A percentile compares a stretch with the other conserved stretches of the same genome.
Conservation (phyloP, 2,888 invertebrate species). For the Lydus trimaculatus region DNA sequence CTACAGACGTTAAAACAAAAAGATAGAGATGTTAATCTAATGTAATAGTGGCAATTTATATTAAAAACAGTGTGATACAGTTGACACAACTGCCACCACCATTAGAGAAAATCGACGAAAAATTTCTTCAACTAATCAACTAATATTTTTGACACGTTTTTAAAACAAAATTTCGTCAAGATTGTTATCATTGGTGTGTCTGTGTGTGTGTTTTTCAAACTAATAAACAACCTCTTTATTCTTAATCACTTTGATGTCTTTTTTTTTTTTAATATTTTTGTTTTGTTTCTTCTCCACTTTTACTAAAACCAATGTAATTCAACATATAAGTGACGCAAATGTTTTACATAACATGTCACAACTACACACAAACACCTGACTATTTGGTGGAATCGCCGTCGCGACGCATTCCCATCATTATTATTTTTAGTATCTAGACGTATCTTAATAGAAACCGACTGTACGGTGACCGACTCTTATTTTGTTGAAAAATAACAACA, state of each 20-base stretch:
- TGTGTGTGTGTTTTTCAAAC: too few species aligned
- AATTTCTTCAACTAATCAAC: constrained; percentile 2
- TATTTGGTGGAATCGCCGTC: constrained; percentile 39
- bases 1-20: constrained; percentile 32
- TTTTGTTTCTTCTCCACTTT: not conserved
- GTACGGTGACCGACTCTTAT: constrained; percentile 45
- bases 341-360: constrained; percentile 51
- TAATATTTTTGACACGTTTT: not conserved
- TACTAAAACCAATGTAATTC: not conserved
- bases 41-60: constrained; percentile 44
- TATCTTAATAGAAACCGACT: constrained; percentile 38
- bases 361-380: constrained; percentile 43
- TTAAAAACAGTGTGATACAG: constrained; percentile 31
- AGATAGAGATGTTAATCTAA: constrained; percentile 43
- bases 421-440: constrained; percentile 45
- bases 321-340: constrained; percentile 47
- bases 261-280: too few species aligned
- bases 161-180: not conserved
- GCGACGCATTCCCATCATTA: constrained; percentile 38
- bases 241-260: not conserved
- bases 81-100: constrained; percentile 6
- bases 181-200: constrained; percentile 1
- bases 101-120: not conserved
- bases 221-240: not conserved
- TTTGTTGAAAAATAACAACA: constrained; percentile 48